phyloP scores from a whole-genome alignment of 2,888 invertebrate genomes.

The Celastrina argiolus region DNA sequence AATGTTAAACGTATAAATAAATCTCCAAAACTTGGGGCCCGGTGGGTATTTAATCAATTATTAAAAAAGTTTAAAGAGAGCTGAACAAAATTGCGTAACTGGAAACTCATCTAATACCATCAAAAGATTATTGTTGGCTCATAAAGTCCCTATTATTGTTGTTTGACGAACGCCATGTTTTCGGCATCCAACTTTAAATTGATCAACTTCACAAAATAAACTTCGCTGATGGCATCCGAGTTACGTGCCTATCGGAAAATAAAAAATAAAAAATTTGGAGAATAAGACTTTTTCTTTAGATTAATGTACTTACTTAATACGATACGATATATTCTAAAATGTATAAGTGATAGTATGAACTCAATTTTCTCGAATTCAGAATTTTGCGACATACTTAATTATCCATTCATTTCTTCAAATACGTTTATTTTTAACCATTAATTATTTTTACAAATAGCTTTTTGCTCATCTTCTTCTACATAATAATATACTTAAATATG shows the following conservation, averaged over 20 bases:
- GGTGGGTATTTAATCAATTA: background rate
- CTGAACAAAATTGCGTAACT: slow-evolving; percentile 15
- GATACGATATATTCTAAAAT: no score
- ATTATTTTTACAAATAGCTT: no score
- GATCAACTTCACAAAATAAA: slow-evolving; percentile 41
- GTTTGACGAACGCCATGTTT: slow-evolving; percentile 6
- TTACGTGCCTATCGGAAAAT: slow-evolving; percentile 7
- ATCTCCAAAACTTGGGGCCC: background rate
- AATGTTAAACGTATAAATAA: background rate
- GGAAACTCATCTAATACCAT: slow-evolving; percentile 20
- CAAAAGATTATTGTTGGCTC: slow-evolving; percentile 19
- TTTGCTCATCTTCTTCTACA: no score
- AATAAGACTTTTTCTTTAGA: no score
- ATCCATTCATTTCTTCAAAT: no score
- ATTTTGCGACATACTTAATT: no score
- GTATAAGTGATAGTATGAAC: no score
- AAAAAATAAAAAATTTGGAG: background rate
- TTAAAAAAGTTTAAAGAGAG: background rate
- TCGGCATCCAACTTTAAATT: slow-evolving; percentile 20
- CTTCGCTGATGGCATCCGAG: slow-evolving; percentile 12
- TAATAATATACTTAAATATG: no score
- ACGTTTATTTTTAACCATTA: no score
- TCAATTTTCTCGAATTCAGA: no score
- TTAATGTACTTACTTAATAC: no score
- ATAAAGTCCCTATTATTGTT: slow-evolving; percentile 18